phyloP scores from a whole-genome alignment of 2,797 vertebrate species.

The Brotula barbata region DNA sequence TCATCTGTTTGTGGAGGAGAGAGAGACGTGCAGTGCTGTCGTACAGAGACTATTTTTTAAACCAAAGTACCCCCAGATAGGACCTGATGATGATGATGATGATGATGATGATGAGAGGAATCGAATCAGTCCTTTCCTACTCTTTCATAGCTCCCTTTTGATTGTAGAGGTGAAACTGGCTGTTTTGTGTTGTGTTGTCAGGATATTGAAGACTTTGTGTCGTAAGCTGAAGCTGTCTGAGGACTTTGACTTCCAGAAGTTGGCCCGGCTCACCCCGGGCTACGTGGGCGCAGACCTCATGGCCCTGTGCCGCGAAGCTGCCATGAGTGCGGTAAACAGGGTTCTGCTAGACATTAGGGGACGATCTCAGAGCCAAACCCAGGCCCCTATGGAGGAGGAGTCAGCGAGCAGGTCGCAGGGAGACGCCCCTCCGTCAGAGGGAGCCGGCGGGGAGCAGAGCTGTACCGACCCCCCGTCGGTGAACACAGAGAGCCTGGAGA shows the following conservation, averaged over 20 bases:
- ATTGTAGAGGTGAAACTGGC: too few relatives aligned
- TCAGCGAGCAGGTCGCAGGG: too few relatives aligned
- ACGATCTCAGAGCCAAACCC: background rate
- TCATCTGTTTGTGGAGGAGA: too few relatives aligned
- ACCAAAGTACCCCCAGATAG: too few relatives aligned
- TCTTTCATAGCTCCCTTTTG: too few relatives aligned
- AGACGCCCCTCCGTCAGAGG: too few relatives aligned
- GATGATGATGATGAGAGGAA: too few relatives aligned
- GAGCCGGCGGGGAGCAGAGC: background rate
- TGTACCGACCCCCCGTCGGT: background rate
- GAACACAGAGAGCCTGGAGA: conserved; percentile 6
- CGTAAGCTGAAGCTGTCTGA: conserved; percentile 86
- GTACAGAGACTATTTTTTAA: too few relatives aligned
- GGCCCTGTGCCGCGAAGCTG: conserved; percentile 93
- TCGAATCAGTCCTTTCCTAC: too few relatives aligned
- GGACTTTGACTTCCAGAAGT: conserved; percentile 80
- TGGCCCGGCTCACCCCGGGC: conserved; percentile 90
- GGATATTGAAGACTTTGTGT: conserved; percentile 92
- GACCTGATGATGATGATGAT: too few relatives aligned
- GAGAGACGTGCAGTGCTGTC: too few relatives aligned
- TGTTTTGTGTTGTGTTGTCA: conserved; percentile 52
- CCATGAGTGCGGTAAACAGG: conserved; percentile 86
- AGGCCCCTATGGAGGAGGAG: background rate
- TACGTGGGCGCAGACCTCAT: conserved; percentile 95
- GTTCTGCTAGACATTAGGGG: conserved; percentile 74